Percentiles rank a stretch among this genome's conserved stretches.
Evolutionary conservation across 2,888 invertebrate species (phyloP).

Genomic region (Ligdia adustata): DNA sequence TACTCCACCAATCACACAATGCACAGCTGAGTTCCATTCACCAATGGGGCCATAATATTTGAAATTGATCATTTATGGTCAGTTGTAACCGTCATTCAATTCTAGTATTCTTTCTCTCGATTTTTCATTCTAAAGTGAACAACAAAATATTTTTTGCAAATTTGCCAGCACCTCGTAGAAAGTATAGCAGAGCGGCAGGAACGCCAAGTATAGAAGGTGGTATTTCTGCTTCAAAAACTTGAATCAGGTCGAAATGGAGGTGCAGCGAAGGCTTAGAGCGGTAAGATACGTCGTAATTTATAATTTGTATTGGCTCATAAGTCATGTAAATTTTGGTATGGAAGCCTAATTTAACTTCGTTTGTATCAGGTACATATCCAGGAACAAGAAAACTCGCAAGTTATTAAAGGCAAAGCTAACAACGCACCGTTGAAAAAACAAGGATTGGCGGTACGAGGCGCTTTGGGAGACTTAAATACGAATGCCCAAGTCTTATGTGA

Average conservation of each 20-base stretch:
- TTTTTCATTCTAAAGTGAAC: no score
- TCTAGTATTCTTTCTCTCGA: no score
- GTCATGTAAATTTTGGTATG: no score
- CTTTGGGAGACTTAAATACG: slow-evolving; percentile 70
- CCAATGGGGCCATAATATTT: slow-evolving; percentile 21
- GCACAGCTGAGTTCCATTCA: slow-evolving; percentile 25
- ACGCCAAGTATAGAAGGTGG: no score
- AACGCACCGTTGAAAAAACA: slow-evolving; percentile 54
- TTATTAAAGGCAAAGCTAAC: slow-evolving; percentile 58
- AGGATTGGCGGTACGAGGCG: slow-evolving; percentile 64
- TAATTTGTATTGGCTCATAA: no score
- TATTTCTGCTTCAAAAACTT: no score
- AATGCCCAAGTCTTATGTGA: slow-evolving; percentile 68
- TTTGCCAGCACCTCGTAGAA: no score
- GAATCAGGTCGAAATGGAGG: slow-evolving; percentile 62
- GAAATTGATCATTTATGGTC: slow-evolving; percentile 11
- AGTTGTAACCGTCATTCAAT: no score
- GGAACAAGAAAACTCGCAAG: slow-evolving; percentile 71
- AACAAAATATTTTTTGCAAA: no score
- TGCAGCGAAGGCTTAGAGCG: slow-evolving; percentile 61
- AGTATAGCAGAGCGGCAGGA: background rate
- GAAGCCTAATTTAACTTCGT: background rate
- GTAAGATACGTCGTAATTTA: slow-evolving; percentile 47
- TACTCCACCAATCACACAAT: slow-evolving; percentile 23
- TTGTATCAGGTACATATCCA: slow-evolving; percentile 54